Evolutionary conservation across 2,888 invertebrate species (phyloP).

Genomic region (Lasioglossum marginatum): DNA sequence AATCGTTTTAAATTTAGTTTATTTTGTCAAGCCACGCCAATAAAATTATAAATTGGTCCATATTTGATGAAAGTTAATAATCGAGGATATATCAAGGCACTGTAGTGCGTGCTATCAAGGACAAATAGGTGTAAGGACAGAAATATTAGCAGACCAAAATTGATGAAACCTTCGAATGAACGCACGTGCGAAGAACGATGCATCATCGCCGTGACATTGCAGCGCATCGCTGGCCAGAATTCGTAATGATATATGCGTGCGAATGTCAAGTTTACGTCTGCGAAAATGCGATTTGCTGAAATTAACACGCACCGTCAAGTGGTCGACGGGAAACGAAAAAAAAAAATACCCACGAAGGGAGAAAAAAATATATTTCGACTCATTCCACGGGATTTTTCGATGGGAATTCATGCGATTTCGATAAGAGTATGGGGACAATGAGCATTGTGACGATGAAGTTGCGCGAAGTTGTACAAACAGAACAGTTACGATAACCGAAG

Average conservation of each 20-base stretch:
- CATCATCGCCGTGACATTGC: conserved; percentile 47
- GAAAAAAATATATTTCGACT: background rate
- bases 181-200: conserved; percentile 55
- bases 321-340: background rate
- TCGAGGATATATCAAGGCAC: background rate
- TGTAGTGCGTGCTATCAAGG: background rate
- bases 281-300: conserved; percentile 45
- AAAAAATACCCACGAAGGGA: background rate
- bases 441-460: conserved; percentile 53
- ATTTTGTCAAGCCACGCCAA: background rate
- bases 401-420: conserved; percentile 54
- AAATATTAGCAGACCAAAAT: conserved; percentile 48
- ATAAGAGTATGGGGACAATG: conserved; percentile 40
- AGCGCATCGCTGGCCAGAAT: conserved; percentile 45
- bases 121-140: background rate
- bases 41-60: background rate
- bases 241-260: conserved; percentile 54
- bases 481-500: conserved; percentile 59
- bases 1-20: background rate
- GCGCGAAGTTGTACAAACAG: conserved; percentile 48
- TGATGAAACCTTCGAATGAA: conserved; percentile 57
- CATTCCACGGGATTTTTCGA: conserved; percentile 5
- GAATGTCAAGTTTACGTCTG: conserved; percentile 54
- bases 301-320: conserved; percentile 35
- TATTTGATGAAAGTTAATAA: background rate